Conservation (phyloP, 2,113 vertebrate genomes). For the Stigmatopora nigra region DNA sequence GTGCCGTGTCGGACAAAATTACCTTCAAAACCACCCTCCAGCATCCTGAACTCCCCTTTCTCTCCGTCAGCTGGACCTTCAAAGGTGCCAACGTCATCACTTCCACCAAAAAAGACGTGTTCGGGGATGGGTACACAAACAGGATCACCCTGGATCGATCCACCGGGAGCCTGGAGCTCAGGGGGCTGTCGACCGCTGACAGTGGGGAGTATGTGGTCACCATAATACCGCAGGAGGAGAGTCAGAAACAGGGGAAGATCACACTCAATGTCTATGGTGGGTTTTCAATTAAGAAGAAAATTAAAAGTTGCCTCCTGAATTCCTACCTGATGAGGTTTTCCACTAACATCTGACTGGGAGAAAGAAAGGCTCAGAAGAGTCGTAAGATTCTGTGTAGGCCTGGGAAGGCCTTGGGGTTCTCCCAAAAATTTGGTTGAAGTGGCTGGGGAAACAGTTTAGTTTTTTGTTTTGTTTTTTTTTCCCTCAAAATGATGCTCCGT, state of each 20-base stretch:
- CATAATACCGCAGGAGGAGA: constrained; percentile 27
- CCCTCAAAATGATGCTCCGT: too few species aligned
- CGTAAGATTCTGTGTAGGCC: too few species aligned
- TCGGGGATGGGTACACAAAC: not conserved
- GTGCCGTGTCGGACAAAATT: constrained; percentile 33
- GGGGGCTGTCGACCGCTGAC: constrained; percentile 42
- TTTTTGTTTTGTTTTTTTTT: too few species aligned
- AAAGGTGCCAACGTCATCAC: constrained; percentile 34
- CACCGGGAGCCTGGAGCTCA: constrained; percentile 59
- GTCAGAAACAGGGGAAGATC: constrained; percentile 22
- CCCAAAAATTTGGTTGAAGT: too few species aligned
- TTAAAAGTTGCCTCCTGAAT: too few species aligned
- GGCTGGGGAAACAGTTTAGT: too few species aligned
- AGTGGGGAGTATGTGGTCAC: constrained; percentile 44
- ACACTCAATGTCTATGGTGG: constrained; percentile 49
- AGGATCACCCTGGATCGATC: constrained; percentile 46
- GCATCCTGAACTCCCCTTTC: constrained; percentile 18
- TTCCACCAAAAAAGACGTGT: constrained; percentile 10
- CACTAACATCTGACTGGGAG: too few species aligned
- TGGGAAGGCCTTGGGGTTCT: too few species aligned
- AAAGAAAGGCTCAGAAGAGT: too few species aligned
- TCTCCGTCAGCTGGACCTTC: constrained; percentile 55
- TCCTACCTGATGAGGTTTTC: too few species aligned
- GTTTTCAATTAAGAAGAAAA: constrained; percentile 1
- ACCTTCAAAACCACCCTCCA: constrained; percentile 40